These are phyloP conservation scores for Megamerina dolium DNA, from an alignment of 2,888 invertebrate genomes.

Conservation along the genomic window DNA sequence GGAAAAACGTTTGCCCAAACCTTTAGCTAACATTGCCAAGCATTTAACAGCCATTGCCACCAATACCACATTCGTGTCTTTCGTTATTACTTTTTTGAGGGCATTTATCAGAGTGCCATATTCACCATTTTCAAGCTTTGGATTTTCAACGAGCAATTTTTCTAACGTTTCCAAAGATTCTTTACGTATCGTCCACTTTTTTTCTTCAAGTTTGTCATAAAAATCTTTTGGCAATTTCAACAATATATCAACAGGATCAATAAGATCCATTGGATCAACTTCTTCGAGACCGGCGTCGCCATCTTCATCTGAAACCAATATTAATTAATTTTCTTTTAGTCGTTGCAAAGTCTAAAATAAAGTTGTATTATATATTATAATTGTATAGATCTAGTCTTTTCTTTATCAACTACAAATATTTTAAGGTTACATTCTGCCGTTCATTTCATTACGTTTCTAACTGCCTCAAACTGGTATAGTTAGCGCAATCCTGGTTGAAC, in stretches of 20 bases:
- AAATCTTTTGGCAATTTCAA: conserved; percentile 93
- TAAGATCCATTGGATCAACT: conserved; percentile 83
- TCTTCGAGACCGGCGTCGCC: conserved; percentile 53
- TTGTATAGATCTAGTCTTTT: too few relatives aligned
- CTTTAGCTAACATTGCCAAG: conserved; percentile 73
- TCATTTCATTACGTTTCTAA: too few relatives aligned
- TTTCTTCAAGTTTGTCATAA: conserved; percentile 87
- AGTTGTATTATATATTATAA: too few relatives aligned
- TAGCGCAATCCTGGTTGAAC: too few relatives aligned
- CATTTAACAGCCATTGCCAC: conserved; percentile 83
- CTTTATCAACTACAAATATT: too few relatives aligned
- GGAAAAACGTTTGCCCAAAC: conserved; percentile 81
- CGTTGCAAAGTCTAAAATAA: too few relatives aligned
- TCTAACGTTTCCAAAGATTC: conserved; percentile 83
- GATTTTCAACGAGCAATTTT: conserved; percentile 64
- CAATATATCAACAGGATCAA: conserved; percentile 89
- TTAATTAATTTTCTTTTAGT: too few relatives aligned
- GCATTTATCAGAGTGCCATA: conserved; percentile 84
- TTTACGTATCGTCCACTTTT: conserved; percentile 95
- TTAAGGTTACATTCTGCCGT: too few relatives aligned
- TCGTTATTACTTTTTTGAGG: conserved; percentile 83
- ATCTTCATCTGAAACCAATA: conserved; percentile 49
- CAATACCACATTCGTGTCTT: conserved; percentile 92
- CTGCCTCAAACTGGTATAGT: too few relatives aligned
- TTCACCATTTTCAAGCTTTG: conserved; percentile 85